Evolutionary conservation across 2,888 invertebrate species (phyloP), one percentile per base, ranked within the genome.

Genomic region (Ochlodes sylvanus): DNA sequence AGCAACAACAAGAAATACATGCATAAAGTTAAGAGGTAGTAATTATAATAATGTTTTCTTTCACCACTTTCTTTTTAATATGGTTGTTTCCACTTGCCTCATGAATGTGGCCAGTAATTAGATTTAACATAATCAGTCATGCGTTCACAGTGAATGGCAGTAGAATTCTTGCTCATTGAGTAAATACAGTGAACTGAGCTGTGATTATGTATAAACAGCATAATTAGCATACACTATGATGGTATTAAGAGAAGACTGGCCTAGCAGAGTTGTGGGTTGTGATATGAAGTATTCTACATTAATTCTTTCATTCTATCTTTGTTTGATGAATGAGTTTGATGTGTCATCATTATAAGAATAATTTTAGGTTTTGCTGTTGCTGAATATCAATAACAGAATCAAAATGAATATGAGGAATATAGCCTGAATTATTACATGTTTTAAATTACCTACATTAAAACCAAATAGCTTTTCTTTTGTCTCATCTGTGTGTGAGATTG

Each of bases 51-150:
- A 47, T 17, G 38, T 52, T 42, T 58, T 58, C 58, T 65, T 65
- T 58, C 65, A 58, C 58, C 47, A 58, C 65, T 65, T 65, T 65
- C 65, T 19, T 58, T 58, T 41, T n/a, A 50, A 38, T 65, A 42
- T 65, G 52, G 41, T 41, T 65, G 10, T 27, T 38, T 21, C 41
- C 15, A 17, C 17, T 41, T 15, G n/a, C n/a, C 21, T 52, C 52
- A 58, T 65, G 65, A 65, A 57, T 65, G 64, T 52, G 52, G 58
- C 52, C 27, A 47, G 58, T 65, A 57, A 56, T 63, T 63, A 50
- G 50, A 21, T 65, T 65, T 65, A 65, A 58, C 65, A 58, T 65
- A 58, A 34, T 58, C 65, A 52, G 58, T 65, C 65, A 65, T 65
- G 65, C 65, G 10, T 58, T 52, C 50, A 65, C 52, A 50, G 58